Percentiles rank a stretch among this genome's conserved stretches.
Evolutionary conservation across 1,140 invertebrate genomes (phyloP).

Genomic region (Ericerus pela): DNA sequence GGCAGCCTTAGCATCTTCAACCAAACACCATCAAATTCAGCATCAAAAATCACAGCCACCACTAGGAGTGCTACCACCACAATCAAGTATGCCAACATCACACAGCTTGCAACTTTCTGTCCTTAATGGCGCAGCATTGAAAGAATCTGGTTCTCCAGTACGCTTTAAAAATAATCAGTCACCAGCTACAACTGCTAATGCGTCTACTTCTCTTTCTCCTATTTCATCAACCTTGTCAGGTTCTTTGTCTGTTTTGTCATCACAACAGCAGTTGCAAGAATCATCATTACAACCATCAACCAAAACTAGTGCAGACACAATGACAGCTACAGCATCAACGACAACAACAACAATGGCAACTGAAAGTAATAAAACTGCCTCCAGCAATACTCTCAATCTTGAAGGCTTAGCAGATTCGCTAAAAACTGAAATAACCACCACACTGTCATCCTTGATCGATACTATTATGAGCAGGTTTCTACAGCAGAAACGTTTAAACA

Average conservation of each 20-base stretch:
- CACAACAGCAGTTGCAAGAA: too few species aligned
- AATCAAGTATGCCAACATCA: too few species aligned
- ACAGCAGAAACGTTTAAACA: constrained; percentile 62
- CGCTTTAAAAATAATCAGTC: too few species aligned
- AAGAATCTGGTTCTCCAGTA: too few species aligned
- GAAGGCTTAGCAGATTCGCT: constrained; percentile 74
- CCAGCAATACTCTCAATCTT: too few species aligned
- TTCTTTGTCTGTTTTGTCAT: too few species aligned
- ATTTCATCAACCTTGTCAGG: too few species aligned
- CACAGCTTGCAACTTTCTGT: too few species aligned
- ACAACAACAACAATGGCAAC: constrained; percentile 24
- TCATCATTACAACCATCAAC: constrained; percentile 39
- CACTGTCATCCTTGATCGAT: constrained; percentile 70
- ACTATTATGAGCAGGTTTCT: constrained; percentile 69
- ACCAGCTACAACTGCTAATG: too few species aligned
- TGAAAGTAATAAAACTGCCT: neutral
- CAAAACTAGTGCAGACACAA: constrained; percentile 36
- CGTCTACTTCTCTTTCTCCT: too few species aligned
- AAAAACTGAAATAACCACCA: constrained; percentile 76
- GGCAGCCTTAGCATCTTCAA: constrained; percentile 34
- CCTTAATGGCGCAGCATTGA: too few species aligned
- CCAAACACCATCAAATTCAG: constrained; percentile 35
- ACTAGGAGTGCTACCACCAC: constrained; percentile 28
- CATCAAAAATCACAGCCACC: constrained; percentile 29
- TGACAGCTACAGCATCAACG: constrained; percentile 30